These are phyloP conservation scores for Thymelicus lineola DNA, from an alignment of 2,888 invertebrate species.

Conservation along the genomic window DNA sequence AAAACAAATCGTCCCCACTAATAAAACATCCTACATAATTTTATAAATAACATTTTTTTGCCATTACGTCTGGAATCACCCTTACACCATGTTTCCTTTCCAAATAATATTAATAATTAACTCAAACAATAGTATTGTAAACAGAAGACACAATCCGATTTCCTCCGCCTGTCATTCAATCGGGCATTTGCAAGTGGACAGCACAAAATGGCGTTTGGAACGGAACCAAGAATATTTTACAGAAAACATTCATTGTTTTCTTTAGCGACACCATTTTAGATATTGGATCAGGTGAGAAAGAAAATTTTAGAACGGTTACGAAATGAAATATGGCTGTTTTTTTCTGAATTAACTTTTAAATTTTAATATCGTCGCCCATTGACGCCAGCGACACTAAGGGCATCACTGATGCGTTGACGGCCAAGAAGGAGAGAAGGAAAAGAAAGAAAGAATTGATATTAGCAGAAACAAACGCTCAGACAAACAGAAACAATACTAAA, in stretches of 20 bases:
- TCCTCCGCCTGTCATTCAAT: constrained; percentile 23
- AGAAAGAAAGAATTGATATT: too few species aligned
- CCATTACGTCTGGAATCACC: too few species aligned
- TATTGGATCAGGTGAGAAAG: constrained; percentile 19
- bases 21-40: too few species aligned
- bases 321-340: neutral
- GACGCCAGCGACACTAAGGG: too few species aligned
- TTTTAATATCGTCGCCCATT: neutral
- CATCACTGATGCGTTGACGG: too few species aligned
- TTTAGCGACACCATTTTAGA: constrained; percentile 15
- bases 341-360: neutral
- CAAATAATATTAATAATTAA: neutral
- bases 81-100: neutral
- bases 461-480: too few species aligned
- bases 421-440: too few species aligned
- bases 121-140: neutral
- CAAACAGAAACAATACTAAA: neutral
- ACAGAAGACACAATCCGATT: constrained; percentile 16
- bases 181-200: constrained; percentile 32
- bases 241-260: constrained; percentile 8
- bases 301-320: neutral
- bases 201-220: constrained; percentile 24
- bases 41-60: too few species aligned
- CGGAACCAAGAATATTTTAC: constrained; percentile 21
- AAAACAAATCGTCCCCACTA: too few species aligned